Evolutionary conservation across 2,797 vertebrate genomes (phyloP).

Genomic region (Sylvilagus floridanus): DNA sequence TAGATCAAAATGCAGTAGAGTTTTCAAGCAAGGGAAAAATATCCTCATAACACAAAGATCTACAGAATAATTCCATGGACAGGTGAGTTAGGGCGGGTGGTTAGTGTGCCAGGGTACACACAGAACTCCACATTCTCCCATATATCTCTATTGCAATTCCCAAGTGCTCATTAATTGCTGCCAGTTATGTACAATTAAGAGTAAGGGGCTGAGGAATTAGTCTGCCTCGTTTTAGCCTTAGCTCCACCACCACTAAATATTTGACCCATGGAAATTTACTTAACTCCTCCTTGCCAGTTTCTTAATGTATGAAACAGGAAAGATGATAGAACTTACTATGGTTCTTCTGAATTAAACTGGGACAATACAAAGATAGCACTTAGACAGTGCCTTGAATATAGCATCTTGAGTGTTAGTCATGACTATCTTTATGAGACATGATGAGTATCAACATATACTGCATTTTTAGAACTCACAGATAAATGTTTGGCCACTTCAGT

Average conservation of each 20-base stretch:
- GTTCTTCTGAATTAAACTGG: neutral
- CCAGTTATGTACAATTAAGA: neutral
- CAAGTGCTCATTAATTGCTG: neutral
- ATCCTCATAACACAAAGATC: neutral
- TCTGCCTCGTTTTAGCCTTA: neutral
- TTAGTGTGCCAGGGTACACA: neutral
- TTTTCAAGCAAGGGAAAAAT: neutral
- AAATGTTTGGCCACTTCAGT: neutral
- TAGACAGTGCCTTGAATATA: neutral
- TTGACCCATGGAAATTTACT: neutral
- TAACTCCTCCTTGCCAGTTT: neutral
- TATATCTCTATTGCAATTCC: neutral
- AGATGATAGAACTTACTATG: neutral
- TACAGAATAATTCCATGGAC: neutral
- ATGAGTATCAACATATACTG: neutral
- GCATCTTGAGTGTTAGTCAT: neutral
- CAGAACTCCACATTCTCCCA: neutral
- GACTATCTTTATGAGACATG: neutral
- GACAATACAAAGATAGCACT: neutral
- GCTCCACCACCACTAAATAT: neutral
- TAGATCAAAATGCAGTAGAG: neutral
- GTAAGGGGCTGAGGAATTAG: neutral
- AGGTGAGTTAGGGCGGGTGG: neutral
- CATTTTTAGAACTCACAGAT: neutral
- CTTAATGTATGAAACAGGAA: neutral